Percentiles rank a stretch among this genome's conserved stretches.
These are phyloP conservation scores for Baccha elongata DNA, from an alignment of 2,888 invertebrate genomes.

Conservation along the genomic window DNA sequence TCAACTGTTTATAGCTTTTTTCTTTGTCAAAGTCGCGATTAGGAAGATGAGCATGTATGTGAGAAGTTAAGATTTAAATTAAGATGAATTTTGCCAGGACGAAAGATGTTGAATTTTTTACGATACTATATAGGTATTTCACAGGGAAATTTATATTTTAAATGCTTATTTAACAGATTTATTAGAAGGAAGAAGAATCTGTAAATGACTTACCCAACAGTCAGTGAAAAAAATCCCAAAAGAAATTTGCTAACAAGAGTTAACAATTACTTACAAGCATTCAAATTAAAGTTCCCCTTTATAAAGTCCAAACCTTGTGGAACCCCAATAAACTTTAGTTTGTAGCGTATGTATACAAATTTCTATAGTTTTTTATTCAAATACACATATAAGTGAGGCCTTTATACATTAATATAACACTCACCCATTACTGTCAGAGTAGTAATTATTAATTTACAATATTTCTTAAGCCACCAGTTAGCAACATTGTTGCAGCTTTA, in stretches of 20 bases:
- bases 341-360: background rate
- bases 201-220: no score
- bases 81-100: background rate
- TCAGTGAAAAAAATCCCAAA: no score
- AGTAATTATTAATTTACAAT: constrained; percentile 22
- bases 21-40: constrained; percentile 35
- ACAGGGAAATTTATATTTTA: no score
- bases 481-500: constrained; percentile 7
- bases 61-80: no score
- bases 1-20: constrained; percentile 32
- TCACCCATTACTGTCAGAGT: constrained; percentile 4
- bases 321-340: background rate
- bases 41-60: constrained; percentile 3
- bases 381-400: background rate
- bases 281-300: no score
- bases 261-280: no score
- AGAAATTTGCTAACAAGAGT: no score
- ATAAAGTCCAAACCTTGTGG: background rate
- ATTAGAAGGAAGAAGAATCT: no score
- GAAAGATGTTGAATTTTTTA: no score
- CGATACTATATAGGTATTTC: no score
- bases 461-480: background rate
- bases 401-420: background rate
- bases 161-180: no score
- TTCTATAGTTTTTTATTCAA: background rate